Evolutionary conservation across 2,888 invertebrate genomes (phyloP).

Genomic region (Scaptomyza polygonia): DNA sequence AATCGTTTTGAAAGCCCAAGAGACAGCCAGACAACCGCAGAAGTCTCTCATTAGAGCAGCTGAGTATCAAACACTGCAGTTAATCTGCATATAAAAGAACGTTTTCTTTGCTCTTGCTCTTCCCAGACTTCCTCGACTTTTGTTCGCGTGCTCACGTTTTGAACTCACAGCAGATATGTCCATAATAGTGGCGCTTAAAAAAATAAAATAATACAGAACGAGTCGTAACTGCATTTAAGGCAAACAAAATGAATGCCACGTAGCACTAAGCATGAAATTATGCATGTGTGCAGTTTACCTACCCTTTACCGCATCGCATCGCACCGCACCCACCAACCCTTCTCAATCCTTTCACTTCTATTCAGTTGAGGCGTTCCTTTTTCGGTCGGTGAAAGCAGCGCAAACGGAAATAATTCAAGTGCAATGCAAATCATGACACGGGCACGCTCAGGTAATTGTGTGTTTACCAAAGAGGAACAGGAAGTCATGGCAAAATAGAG

Average conservation of each 20-base stretch:
- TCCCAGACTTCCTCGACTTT: neutral
- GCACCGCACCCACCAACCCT: neutral
- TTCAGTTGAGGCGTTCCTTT: slow-evolving; percentile 7
- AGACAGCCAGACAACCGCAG: slow-evolving; percentile 13
- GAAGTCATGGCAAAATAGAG: slow-evolving; percentile 34
- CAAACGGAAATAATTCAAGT: slow-evolving; percentile 77
- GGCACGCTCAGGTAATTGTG: slow-evolving; percentile 72
- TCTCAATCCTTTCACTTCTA: neutral
- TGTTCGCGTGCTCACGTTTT: slow-evolving; percentile 46
- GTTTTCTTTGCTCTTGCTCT: slow-evolving; percentile 12
- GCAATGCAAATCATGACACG: slow-evolving; percentile 76
- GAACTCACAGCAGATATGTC: slow-evolving; percentile 50
- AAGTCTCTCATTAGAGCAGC: slow-evolving; percentile 61
- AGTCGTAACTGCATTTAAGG: slow-evolving; percentile 64
- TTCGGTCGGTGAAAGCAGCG: slow-evolving; percentile 43
- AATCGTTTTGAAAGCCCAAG: slow-evolving; percentile 22
- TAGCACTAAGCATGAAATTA: slow-evolving; percentile 65
- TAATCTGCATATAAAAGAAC: slow-evolving; percentile 67
- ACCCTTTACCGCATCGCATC: neutral
- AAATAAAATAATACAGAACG: slow-evolving; percentile 6
- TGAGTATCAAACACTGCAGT: slow-evolving; percentile 39
- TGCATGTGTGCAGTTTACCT: slow-evolving; percentile 62
- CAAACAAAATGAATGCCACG: slow-evolving; percentile 75
- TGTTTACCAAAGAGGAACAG: slow-evolving; percentile 68
- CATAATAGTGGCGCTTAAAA: slow-evolving; percentile 48